Base-by-base conservation (phyloP, 2,888 invertebrate genomes). In the Epinotia brunnichana region DNA sequence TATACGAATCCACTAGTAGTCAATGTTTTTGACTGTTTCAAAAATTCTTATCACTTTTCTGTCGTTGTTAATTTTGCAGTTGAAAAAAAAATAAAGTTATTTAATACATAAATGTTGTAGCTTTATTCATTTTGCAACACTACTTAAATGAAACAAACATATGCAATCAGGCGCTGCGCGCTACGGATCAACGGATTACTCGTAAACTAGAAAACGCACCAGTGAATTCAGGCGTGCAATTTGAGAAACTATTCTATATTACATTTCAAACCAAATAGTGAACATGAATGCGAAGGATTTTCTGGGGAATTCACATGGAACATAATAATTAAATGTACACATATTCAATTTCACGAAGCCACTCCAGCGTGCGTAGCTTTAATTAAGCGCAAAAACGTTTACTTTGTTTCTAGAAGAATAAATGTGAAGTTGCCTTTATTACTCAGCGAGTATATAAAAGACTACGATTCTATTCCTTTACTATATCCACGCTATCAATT, bases 401-500 rank as follows among this genome's bases (percentile, higher is more conserved):
- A 9, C 21, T 57, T n/a, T 0, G 17, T 39, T 35, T 39, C n/a
- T 19, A 11, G 3, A 29, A 39, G 4, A 35, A 13, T 19, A 2
- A 53, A 9, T 56, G 21, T 41, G 66, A 35, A 56, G 9, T 7
- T n/a, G 41, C 24, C 66, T 54, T 56, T 66, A 66, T n/a, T n/a
- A 24, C 41, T 10, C 2, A 7, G 21, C 10, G 0, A 11, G 39
- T 59, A 68, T 68, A 59, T 59, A 68, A 53, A 1, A 17, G 17
- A 39, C 19, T 7, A 2, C 70, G 67, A 66, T 53, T 62, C n/a
- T 48, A 48, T 62, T 62, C 11, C 10, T 17, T 61, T 44, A 11
- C 2, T 24, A 48, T 29, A 53, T 17, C 35, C 10, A 53, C 53
- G 29, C 3, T 13, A 39, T 7, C 5, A 9, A 35, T 53, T 39